phyloP scores from a whole-genome alignment of 1,140 invertebrate species.

The Sinella curviseta region DNA sequence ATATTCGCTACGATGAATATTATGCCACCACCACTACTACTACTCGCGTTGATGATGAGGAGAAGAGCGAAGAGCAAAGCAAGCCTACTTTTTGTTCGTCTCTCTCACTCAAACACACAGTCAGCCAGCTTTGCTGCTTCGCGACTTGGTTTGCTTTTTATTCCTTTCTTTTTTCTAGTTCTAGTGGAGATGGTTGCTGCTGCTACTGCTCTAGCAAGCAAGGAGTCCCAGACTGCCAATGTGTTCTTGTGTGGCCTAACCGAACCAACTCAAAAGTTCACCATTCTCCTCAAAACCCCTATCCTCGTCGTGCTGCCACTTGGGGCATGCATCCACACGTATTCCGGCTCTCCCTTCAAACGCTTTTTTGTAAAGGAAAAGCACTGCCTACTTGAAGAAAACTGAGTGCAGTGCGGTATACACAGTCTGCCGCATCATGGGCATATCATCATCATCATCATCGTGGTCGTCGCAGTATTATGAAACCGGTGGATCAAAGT shows the following conservation, averaged over 20 bases:
- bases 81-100: background rate
- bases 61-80: background rate
- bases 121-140: background rate
- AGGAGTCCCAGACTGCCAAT: background rate
- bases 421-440: too few species aligned
- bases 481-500: too few species aligned
- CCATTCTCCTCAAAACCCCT: background rate
- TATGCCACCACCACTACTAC: background rate
- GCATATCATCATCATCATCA: too few species aligned
- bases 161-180: background rate
- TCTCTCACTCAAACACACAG: too few species aligned
- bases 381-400: too few species aligned
- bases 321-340: too few species aligned
- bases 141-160: background rate
- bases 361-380: too few species aligned
- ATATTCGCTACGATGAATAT: background rate
- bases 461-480: too few species aligned
- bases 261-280: background rate
- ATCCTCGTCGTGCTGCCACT: background rate
- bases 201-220: conserved; percentile 16
- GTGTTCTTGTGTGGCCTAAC: background rate
- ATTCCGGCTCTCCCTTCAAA: too few species aligned
- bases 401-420: too few species aligned
- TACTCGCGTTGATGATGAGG: background rate
- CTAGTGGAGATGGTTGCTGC: background rate